These are phyloP conservation scores for Vulpes ferrilata DNA, from an alignment of 2,113 vertebrate species.

Conservation along the genomic window DNA sequence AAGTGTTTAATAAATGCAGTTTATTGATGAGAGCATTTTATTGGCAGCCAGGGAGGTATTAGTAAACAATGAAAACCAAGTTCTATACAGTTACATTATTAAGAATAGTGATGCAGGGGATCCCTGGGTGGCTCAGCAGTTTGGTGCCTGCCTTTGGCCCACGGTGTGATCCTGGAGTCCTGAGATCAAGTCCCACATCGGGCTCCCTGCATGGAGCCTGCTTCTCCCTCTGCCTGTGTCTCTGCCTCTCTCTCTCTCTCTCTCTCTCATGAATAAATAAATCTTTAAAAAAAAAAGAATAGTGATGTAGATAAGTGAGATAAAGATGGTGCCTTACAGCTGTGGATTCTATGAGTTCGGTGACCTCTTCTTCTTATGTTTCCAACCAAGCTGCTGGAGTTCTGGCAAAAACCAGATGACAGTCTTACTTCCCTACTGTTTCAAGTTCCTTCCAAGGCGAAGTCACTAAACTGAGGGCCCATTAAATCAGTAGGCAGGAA, in stretches of 20 bases:
- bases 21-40: neutral
- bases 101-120: neutral
- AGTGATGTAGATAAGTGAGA: neutral
- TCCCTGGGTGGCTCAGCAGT: no score
- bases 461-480: neutral
- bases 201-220: no score
- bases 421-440: neutral
- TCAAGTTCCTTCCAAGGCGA: neutral
- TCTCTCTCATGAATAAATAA: no score
- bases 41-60: neutral
- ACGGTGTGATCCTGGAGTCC: no score
- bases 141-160: no score
- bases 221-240: no score
- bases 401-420: neutral
- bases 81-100: neutral
- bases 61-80: neutral
- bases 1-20: neutral
- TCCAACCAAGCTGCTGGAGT: neutral
- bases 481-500: neutral
- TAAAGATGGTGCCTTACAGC: neutral
- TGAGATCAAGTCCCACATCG: no score
- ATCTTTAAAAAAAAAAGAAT: neutral
- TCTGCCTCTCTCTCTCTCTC: no score
- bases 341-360: neutral
- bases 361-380: neutral